A percentile compares a stretch with the other conserved stretches of the same genome.
These are phyloP conservation scores for Coptotermes formosanus DNA, from an alignment of 1,140 invertebrate species.

Conservation along the genomic window DNA sequence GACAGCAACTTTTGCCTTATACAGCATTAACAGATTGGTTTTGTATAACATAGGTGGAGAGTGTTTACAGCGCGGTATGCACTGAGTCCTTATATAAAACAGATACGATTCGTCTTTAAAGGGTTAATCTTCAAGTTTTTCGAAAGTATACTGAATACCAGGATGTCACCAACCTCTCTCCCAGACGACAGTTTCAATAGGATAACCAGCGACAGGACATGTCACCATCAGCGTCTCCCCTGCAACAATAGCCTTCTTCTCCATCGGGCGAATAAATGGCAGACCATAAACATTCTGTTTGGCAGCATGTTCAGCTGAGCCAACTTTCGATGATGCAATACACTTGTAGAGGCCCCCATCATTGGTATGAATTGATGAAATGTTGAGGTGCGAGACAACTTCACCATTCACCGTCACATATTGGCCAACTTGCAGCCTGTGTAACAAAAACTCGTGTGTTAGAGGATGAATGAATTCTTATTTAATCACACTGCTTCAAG, in stretches of 20 bases:
- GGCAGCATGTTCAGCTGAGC: conserved; percentile 79
- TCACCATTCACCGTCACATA: conserved; percentile 86
- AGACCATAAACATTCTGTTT: conserved; percentile 90
- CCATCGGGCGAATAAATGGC: conserved; percentile 86
- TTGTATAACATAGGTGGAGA: no score
- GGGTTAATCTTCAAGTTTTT: no score
- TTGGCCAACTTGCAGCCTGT: conserved; percentile 75
- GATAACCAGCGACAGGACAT: conserved; percentile 92
- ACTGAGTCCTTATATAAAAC: no score
- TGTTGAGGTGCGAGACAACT: conserved; percentile 91
- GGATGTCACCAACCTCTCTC: conserved; percentile 63
- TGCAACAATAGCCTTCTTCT: conserved; percentile 91
- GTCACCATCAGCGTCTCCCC: conserved; percentile 85
- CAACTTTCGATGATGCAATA: conserved; percentile 87
- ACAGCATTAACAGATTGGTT: no score
- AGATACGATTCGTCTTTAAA: no score
- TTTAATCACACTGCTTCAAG: no score
- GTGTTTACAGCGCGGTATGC: no score
- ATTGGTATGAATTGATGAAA: conserved; percentile 86
- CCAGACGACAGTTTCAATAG: conserved; percentile 91
- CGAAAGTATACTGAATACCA: neutral
- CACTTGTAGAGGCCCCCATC: conserved; percentile 93
- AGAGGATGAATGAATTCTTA: neutral
- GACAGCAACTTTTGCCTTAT: no score
- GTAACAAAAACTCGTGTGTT: neutral